Evolutionary conservation across 2,888 invertebrate genomes (phyloP), one percentile per base, ranked within the genome.

Genomic region (Drosophila affinis): DNA sequence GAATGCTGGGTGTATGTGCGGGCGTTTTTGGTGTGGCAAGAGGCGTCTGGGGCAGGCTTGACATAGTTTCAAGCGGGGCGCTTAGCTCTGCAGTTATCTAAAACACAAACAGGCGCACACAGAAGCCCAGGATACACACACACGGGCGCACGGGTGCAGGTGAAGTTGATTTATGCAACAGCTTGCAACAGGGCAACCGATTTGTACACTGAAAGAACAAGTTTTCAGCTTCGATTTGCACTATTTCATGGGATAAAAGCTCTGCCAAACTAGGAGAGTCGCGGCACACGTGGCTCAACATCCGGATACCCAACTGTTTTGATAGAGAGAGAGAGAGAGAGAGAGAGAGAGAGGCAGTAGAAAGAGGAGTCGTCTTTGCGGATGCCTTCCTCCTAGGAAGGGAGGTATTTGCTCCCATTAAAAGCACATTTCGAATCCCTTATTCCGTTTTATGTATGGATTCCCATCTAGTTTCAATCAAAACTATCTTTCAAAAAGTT

Each of bases 151-250:
- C 56, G 34, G 39, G 49, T 45, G 49, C 76, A 59, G 76, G 34
- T 76, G 75, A 79, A 75, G 84, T 78, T 84, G 83, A 87, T 81
- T 84, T 87, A 84, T 84, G 87, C 83, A 87, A 87, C 83, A 83
- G 84, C 83, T 83, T 76, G 79, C 77, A 14, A 39, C 48, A 54
- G 46, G 73, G 62, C 71, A 62, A 70, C 55, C 56, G 64, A 63
- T 71, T 63, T 39, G 21, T 54, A 51, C 71, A 72, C 71, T 58
- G 72, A 10, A 10, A 47, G 21, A 21, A 21, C 18, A 5, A 56
- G 34, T 27, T 34, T 39, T 7, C 3, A 39, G n/a, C 34, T 14
- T 21, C 0, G 3, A 12, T 48, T 10, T n/a, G n/a, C n/a, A n/a
- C n/a, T n/a, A n/a, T n/a, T n/a, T n/a, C n/a, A n/a, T 14, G 18